These are phyloP conservation scores for Neuroterus valhalla DNA, from an alignment of 1,140 invertebrate genomes.

Conservation along the genomic window DNA sequence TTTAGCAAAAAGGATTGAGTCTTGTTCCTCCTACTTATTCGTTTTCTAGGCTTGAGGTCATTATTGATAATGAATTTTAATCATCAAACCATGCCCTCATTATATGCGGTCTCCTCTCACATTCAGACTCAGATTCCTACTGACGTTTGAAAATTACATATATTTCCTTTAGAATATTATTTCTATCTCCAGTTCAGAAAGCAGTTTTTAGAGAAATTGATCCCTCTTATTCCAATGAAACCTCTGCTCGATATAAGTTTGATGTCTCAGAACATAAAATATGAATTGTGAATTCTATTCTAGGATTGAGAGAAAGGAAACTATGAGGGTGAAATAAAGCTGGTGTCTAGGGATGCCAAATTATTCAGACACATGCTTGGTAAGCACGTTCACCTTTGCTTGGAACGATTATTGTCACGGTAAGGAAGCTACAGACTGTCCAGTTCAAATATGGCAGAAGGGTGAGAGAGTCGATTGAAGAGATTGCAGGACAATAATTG, in stretches of 20 bases:
- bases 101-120: too few relatives aligned
- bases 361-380: constrained; percentile 24
- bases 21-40: not conserved
- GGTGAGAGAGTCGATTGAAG: constrained; percentile 1
- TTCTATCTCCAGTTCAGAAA: too few relatives aligned
- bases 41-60: too few relatives aligned
- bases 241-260: not conserved
- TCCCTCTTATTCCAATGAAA: not conserved
- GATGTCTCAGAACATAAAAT: not conserved
- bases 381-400: constrained; percentile 13
- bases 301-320: not conserved
- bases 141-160: too few relatives aligned
- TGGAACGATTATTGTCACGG: constrained; percentile 13
- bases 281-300: not conserved
- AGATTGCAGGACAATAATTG: constrained; percentile 10
- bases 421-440: constrained; percentile 1
- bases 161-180: too few relatives aligned
- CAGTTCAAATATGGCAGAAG: not conserved
- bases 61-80: too few relatives aligned
- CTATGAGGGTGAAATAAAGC: constrained; percentile 16
- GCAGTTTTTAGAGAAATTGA: not conserved
- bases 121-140: too few relatives aligned
- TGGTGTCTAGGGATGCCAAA: constrained; percentile 28
- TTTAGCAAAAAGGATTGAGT: not conserved
- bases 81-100: too few relatives aligned